Conservation (phyloP, 2,888 invertebrate genomes). For the Entomobrya multifasciata region DNA sequence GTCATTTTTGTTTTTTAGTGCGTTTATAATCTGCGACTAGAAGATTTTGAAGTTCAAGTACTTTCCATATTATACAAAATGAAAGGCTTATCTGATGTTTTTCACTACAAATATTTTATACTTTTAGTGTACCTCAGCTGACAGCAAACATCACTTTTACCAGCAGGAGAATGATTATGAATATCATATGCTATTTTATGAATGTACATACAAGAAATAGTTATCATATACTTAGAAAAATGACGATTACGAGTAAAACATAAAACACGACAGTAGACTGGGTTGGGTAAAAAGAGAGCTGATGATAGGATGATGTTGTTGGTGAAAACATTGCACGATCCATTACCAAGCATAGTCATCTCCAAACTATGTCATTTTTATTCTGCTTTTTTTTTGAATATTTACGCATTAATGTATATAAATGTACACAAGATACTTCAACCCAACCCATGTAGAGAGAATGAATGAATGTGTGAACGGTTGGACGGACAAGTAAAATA, state of each 20-base stretch:
- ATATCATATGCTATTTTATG: background rate
- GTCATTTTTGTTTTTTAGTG: background rate
- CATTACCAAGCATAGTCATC: conserved; percentile 33
- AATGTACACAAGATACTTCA: background rate
- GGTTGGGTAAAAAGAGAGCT: background rate
- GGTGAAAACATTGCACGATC: conserved; percentile 23
- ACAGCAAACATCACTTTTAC: background rate
- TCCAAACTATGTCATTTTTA: background rate
- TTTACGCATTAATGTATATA: background rate
- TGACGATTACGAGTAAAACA: conserved; percentile 11
- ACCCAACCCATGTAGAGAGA: background rate
- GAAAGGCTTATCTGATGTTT: background rate
- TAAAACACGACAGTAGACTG: background rate
- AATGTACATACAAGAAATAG: background rate
- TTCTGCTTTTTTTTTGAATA: background rate
- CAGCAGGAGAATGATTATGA: conserved; percentile 23
- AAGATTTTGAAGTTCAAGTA: conserved; percentile 19
- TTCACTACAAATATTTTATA: conserved; percentile 22
- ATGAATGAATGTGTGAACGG: conserved; percentile 32
- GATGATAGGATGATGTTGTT: background rate
- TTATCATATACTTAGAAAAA: too few relatives aligned
- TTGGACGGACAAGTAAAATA: conserved; percentile 29
- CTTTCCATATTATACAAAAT: background rate
- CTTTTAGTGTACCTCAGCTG: background rate
- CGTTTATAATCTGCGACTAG: too few relatives aligned